phyloP scores from a whole-genome alignment of 2,113 vertebrate genomes.

The Sceloporus undulatus region DNA sequence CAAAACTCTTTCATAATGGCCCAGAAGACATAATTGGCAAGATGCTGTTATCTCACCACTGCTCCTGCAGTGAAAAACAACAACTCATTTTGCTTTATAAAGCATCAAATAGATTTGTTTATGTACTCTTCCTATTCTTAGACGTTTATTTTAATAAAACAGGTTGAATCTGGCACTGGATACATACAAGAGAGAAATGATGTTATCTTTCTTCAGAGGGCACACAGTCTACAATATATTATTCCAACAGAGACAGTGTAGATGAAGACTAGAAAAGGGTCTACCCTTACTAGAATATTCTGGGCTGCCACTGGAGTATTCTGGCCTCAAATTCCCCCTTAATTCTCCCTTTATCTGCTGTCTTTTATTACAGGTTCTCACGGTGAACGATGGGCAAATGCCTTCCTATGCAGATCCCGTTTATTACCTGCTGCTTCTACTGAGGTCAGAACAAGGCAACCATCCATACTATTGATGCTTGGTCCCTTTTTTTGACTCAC shows the following conservation, averaged over 20 bases:
- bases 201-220: not conserved
- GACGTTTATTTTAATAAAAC: not conserved
- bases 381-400: no score
- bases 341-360: no score
- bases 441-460: no score
- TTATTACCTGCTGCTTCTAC: no score
- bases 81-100: constrained; percentile 16
- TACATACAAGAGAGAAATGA: not conserved
- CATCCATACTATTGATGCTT: no score
- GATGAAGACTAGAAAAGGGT: no score
- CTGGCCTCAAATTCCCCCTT: no score
- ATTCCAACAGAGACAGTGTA: not conserved
- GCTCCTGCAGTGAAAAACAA: constrained; percentile 52
- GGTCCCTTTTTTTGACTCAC: no score
- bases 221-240: not conserved
- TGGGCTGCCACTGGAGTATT: no score
- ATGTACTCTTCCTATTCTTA: constrained; percentile 26
- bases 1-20: constrained; percentile 56
- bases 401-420: no score
- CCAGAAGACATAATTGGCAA: constrained; percentile 64
- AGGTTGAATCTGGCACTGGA: not conserved
- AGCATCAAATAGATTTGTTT: not conserved
- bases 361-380: no score
- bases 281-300: no score
- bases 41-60: constrained; percentile 60